Evolutionary conservation across 2,113 vertebrate species (phyloP).

Genomic region (Morphnarchus princeps): DNA sequence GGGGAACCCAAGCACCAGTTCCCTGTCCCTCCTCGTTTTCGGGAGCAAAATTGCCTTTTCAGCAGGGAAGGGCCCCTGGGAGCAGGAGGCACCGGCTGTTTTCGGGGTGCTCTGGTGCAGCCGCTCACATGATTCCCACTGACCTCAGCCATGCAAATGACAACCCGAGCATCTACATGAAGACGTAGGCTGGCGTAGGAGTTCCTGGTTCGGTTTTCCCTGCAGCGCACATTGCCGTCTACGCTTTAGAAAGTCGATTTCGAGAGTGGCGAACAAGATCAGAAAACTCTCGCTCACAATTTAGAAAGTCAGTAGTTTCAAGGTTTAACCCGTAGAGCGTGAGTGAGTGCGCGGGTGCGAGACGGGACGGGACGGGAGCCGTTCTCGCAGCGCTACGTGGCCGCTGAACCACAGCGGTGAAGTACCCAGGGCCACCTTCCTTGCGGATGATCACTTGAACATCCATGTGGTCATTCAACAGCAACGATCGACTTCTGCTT

Average conservation of each 20-base stretch:
- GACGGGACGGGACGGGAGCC: rapidly evolving
- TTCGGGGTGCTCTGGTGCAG: neutral
- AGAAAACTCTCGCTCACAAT: neutral
- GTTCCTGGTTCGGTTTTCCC: neutral
- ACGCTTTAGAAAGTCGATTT: neutral
- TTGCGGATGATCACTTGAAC: neutral
- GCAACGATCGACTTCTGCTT: neutral
- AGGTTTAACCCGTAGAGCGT: rapidly evolving
- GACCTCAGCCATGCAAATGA: neutral
- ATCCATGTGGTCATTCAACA: neutral
- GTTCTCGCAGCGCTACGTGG: rapidly evolving
- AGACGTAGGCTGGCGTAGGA: neutral
- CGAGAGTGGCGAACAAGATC: neutral
- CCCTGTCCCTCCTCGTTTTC: neutral
- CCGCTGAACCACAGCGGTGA: rapidly evolving
- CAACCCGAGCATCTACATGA: neutral
- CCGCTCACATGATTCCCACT: neutral
- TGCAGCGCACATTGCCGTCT: rapidly evolving
- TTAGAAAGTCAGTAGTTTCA: neutral
- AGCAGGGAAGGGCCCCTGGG: neutral
- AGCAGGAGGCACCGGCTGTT: neutral
- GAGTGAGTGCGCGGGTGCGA: rapidly evolving
- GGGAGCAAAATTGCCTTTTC: neutral
- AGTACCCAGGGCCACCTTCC: neutral
- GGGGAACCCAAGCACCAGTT: neutral